Evolutionary conservation across 2,888 invertebrate genomes (phyloP).

Genomic region (Drosophila quinaria): DNA sequence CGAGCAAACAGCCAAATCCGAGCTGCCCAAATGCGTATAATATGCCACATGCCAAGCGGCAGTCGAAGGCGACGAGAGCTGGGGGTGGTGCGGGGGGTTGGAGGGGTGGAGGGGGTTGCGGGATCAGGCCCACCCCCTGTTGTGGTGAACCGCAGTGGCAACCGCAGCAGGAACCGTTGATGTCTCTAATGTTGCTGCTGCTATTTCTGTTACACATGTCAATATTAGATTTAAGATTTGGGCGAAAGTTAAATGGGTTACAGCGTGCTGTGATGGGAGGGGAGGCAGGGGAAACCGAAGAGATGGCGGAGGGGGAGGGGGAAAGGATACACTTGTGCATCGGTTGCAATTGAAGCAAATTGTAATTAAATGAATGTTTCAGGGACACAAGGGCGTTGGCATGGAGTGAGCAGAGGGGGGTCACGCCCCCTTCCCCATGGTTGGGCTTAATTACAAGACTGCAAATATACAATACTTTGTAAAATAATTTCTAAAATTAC

Average conservation of each 20-base stretch:
- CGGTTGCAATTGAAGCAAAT: conserved; percentile 59
- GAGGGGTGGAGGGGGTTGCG: neutral
- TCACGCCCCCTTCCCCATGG: too few species aligned
- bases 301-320: too few species aligned
- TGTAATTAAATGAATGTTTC: conserved; percentile 70
- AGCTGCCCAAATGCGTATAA: conserved; percentile 60
- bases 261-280: neutral
- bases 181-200: conserved; percentile 29
- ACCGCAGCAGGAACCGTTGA: conserved; percentile 45
- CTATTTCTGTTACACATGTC: conserved; percentile 66
- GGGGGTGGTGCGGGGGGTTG: neutral
- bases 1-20: conserved; percentile 44
- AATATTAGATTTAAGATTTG: conserved; percentile 72
- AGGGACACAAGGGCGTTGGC: conserved; percentile 1
- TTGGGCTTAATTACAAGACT: too few species aligned
- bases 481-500: too few species aligned
- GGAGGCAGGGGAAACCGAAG: too few species aligned
- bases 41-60: conserved; percentile 62
- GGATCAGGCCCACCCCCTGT: neutral
- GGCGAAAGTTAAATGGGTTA: conserved; percentile 75
- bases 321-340: conserved; percentile 40
- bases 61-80: neutral
- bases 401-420: too few species aligned
- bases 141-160: conserved; percentile 6
- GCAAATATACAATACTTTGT: too few species aligned